Base-by-base conservation (phyloP, 2,888 invertebrate species). In the Nomada goodeniana region DNA sequence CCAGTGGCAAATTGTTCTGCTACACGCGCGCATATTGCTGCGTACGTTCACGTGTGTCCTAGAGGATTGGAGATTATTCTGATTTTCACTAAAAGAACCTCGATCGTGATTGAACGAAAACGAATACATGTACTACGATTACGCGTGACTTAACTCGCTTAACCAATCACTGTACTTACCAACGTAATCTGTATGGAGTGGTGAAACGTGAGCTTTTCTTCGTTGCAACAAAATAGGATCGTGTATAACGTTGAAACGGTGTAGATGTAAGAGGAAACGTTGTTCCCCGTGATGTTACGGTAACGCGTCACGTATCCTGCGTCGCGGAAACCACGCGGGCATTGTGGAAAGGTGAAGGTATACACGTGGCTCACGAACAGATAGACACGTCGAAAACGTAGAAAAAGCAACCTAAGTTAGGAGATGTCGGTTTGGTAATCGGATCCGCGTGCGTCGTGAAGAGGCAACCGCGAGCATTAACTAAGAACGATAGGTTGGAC, bases 371-470 rank as follows among this genome's bases (percentile, higher is more conserved):
- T 7, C 5, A 57, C 47, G 60, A 63, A 63, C 42, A 57, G 20
- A 68, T 20, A 59, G 15, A 44, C 7, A 64, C 13, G 23, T 63
- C 44, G n/a, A 1, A 42, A 20, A 36, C 36, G 36, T 36, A 36
- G 36, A 63, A 29, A 71, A 79, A 87, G 87, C 85, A 88, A 84
- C 81, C 84, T 87, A 85, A 89, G 73, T 73, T 72, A 84, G 44
- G 84, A 84, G 75, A 80, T 64, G 84, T 89, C 83, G 85, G 76
- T 83, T 57, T 13, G 59, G 57, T 61, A 71, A 73, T 73, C 78
- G 50, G 47, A n/a, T 61, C 50, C 2, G 0, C 11, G 7, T 52
- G 11, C 23, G 11, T 44, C 4, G 9, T 1, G 50, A 29, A 57
- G 42, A 18, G 55, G 13, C 7, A 57, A 36, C 36, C 36, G 7